Evolutionary conservation across 2,797 vertebrate genomes (phyloP).

Genomic region (Eulemur albifrons): DNA sequence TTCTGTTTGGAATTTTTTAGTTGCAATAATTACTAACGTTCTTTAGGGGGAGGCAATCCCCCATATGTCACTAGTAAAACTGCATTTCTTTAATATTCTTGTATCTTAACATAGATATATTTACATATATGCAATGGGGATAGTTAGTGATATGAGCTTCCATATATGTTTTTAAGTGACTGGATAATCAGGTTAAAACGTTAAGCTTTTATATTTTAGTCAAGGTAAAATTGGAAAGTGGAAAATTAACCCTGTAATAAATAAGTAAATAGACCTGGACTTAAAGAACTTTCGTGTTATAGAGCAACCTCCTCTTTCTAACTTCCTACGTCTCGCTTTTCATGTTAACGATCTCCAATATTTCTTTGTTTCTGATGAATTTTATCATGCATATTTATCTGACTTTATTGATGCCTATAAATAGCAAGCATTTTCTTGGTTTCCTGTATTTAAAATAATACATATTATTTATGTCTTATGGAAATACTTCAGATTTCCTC

Average conservation of each 20-base stretch:
- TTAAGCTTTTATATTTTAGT: slow-evolving; percentile 35
- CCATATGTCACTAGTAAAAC: slow-evolving; percentile 50
- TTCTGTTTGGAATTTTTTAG: slow-evolving; percentile 56
- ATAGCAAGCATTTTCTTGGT: slow-evolving; percentile 51
- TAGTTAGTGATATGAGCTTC: background rate
- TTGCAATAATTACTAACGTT: slow-evolving; percentile 78
- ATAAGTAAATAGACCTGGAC: background rate
- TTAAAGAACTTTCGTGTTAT: slow-evolving; percentile 25
- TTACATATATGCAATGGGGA: background rate
- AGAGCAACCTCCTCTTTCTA: background rate
- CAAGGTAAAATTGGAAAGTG: slow-evolving; percentile 3
- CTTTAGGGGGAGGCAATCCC: slow-evolving; percentile 80
- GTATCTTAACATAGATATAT: slow-evolving; percentile 3
- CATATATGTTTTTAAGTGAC: background rate
- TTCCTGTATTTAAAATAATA: background rate
- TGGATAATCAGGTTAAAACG: slow-evolving; percentile 10
- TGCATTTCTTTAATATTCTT: slow-evolving; percentile 47
- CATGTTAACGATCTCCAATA: background rate
- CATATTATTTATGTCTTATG: background rate
- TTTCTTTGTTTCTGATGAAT: slow-evolving; percentile 46
- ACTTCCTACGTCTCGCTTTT: slow-evolving; percentile 21
- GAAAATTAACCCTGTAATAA: slow-evolving; percentile 42
- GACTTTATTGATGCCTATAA: slow-evolving; percentile 29
- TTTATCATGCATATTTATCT: background rate
- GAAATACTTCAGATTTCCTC: slow-evolving; percentile 53